Percentiles rank a stretch among this genome's conserved stretches.
Conservation (phyloP, 1,140 invertebrate species). For the Grapholita molesta region DNA sequence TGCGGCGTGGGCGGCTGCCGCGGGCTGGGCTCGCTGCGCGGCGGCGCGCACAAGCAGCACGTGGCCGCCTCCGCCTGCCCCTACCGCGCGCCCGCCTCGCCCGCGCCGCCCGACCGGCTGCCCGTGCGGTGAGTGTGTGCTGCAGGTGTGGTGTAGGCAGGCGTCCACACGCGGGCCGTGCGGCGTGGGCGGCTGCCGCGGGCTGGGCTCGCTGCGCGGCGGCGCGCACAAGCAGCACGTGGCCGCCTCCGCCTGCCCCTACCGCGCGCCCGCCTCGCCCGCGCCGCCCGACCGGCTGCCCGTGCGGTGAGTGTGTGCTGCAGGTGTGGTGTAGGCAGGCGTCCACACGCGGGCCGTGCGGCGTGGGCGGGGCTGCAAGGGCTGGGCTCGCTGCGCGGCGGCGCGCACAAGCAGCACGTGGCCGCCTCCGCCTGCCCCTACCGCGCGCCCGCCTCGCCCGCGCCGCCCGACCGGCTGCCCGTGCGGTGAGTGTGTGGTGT, state of each 20-base stretch:
- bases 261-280: constrained; percentile 66
- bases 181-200: constrained; percentile 88
- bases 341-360: constrained; percentile 81
- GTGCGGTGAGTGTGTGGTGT: too few species aligned
- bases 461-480: constrained; percentile 73
- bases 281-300: constrained; percentile 73
- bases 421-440: constrained; percentile 92
- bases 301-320: too few species aligned
- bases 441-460: constrained; percentile 38
- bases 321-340: too few species aligned
- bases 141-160: too few species aligned
- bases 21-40: constrained; percentile 88
- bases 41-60: constrained; percentile 87
- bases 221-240: constrained; percentile 87
- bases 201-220: constrained; percentile 88
- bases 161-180: constrained; percentile 80
- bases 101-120: constrained; percentile 73
- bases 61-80: constrained; percentile 89
- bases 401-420: constrained; percentile 87
- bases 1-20: constrained; percentile 89
- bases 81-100: constrained; percentile 77
- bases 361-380: constrained; percentile 88
- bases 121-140: too few species aligned
- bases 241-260: constrained; percentile 90
- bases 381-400: constrained; percentile 88